Evolutionary conservation across 2,113 vertebrate genomes (phyloP).

Genomic region (Apus apus): DNA sequence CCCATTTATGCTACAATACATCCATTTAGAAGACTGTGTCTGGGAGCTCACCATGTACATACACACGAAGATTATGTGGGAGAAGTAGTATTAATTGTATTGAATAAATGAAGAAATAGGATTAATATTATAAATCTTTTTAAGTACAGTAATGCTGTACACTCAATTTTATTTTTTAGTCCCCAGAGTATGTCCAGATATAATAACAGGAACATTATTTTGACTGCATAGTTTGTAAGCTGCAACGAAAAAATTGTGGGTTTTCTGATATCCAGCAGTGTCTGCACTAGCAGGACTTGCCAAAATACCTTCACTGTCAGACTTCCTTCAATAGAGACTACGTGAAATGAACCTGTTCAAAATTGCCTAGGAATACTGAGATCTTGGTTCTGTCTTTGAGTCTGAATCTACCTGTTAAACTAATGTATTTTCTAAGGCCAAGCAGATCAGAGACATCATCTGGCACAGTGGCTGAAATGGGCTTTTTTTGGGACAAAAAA

Average conservation of each 20-base stretch:
- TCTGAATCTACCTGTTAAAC: not conserved
- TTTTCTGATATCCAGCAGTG: not conserved
- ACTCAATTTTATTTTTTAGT: not conserved
- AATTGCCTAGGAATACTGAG: not conserved
- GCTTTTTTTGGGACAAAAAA: not conserved
- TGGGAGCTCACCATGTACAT: not conserved
- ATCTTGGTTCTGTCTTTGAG: not conserved
- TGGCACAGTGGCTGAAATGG: not conserved
- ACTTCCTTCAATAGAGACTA: not conserved
- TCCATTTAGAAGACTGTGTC: not conserved
- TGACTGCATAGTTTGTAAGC: not conserved
- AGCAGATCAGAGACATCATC: not conserved
- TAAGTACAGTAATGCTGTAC: not conserved
- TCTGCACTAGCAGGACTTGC: not conserved
- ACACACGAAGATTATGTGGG: not conserved
- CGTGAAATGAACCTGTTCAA: not conserved
- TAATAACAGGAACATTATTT: not conserved
- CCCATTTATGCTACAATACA: rapidly evolving
- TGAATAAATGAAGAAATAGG: not conserved
- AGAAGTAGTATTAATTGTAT: not conserved
- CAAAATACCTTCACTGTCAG: not conserved
- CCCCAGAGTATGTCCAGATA: not conserved
- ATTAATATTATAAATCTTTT: not conserved
- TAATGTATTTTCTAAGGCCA: not conserved
- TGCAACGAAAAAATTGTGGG: not conserved